Base-by-base conservation (phyloP, 2,888 invertebrate genomes). In the Agonum fuliginosum region DNA sequence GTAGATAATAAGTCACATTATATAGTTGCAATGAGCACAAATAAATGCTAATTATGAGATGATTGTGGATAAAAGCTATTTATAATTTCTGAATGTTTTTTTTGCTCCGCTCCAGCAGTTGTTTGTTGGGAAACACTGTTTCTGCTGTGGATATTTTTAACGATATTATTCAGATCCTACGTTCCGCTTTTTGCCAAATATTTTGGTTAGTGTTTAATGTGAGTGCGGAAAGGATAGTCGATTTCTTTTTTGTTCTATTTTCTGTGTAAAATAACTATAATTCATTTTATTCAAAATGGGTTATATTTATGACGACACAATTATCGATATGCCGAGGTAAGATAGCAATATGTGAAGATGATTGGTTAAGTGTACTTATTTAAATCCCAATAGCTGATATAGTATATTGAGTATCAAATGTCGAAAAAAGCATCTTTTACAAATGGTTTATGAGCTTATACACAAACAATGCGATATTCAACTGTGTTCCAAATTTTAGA, bases 161-260 rank as follows among this genome's bases (percentile, higher is more conserved):
- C 58, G n/a, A 62, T 62, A 30, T 30, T 10, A 12, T 12, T 54
- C 54, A 54, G 22, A 54, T 54, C 24, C 8, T 46, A 27, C 58
- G 58, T 24, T 58, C 27, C 54, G 58, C 17, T 12, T 34, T 58
- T 30, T 30, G 67, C 67, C 67, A 41, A 67, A 67, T 67, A 67
- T 67, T 67, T 73, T 58, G 27, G 43, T 74, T 74, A 62, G 62
- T 74, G 20, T 46, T 74, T 54, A 17, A 27, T 17, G 17, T 43
- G 74, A 65, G 74, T 74, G 62, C 74, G 24, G 27, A 17, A 27
- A 30, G 74, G 43, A 58, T 14, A 74, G 74, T 74, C 62, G 65
- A 74, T 41, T 74, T 74, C 46, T 74, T 62, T 46, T 43, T 41
- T 72, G 14, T 12, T 48, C 27, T 5, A 17, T 4, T 46, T 17